Evolutionary conservation across 2,797 vertebrate species (phyloP), one percentile per base, ranked within the genome.

Genomic region (Sebastes minor): DNA sequence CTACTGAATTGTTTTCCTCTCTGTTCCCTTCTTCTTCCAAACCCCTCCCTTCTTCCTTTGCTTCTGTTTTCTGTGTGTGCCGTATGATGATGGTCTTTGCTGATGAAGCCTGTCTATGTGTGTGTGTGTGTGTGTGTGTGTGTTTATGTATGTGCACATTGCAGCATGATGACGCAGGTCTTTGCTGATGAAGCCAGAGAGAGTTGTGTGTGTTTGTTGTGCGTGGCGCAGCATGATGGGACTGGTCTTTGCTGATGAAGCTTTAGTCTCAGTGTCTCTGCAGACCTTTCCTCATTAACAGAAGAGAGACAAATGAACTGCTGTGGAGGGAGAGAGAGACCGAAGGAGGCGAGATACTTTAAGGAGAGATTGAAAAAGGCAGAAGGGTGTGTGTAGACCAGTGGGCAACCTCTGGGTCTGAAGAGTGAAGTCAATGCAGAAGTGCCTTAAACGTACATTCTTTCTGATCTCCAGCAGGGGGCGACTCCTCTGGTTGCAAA

Each of bases 251-350:
- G 92, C 89, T 92, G 91, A 93, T 92, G 89, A 90, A 87, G 92
- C 91, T 87, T 88, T 80, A 56, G 82, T 81, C 75, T 65, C 76
- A 5, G 83, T 76, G 85, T 92, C 91, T 91, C 90, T 86, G 89
- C 83, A 92, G 91, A 94, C 91, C 76, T 88, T 88, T 88, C 71
- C 92, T 93, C 91, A 93, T 93, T 92, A 93, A 78, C 71, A 79
- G 83, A 84, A 72, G 69, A 92, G 82, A 93, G 92, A 93, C 87
- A 82, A 83, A 89, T 83, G 83, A 61, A 12, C 74, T 63, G 78
- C 71, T 84, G 56, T 69, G 74, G 72, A 82, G 67, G 72, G 67
- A 66, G 78, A 69, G 76, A 27, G 55, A 67, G 59, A 55, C 53
- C 23, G 52, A 72, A 65, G 46, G 69, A 70, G 70, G 68, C 18